phyloP scores from a whole-genome alignment of 64 coral and sea anemone species.

The Dendrophyllia cribrosa region DNA sequence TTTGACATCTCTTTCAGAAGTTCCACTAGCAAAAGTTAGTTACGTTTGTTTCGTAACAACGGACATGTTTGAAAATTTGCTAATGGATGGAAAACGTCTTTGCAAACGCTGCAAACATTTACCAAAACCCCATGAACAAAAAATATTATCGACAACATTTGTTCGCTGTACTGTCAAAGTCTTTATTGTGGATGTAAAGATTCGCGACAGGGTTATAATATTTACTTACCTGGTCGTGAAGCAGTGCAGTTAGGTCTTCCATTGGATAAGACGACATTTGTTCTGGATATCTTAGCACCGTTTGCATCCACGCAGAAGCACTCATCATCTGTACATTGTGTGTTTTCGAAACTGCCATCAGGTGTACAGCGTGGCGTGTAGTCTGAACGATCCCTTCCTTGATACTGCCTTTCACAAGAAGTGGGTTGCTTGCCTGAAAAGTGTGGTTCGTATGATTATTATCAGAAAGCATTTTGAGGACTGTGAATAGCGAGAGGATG shows the following conservation, averaged over 20 bases:
- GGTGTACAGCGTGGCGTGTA: constrained; percentile 82
- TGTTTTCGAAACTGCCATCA: constrained; percentile 69
- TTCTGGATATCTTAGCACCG: constrained; percentile 56
- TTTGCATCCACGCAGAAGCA: constrained; percentile 87
- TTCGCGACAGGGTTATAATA: not conserved
- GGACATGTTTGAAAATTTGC: too few species aligned
- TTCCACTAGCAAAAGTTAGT: too few species aligned
- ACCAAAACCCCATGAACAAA: too few species aligned
- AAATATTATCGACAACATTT: too few species aligned
- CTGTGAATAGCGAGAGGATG: not conserved
- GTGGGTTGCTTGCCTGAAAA: constrained; percentile 21
- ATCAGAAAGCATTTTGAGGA: not conserved
- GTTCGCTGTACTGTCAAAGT: too few species aligned
- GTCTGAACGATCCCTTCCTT: constrained; percentile 22
- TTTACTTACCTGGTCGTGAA: not conserved
- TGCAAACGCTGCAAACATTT: too few species aligned
- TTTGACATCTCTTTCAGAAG: too few species aligned
- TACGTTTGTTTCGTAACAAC: too few species aligned
- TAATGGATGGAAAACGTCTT: too few species aligned
- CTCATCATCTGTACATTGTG: constrained; percentile 68
- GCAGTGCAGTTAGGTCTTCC: constrained; percentile 61
- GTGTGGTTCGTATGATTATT: not conserved
- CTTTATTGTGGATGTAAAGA: not conserved
- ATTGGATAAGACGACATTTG: constrained; percentile 49
- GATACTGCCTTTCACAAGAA: constrained; percentile 54